A percentile compares a stretch with the other conserved stretches of the same genome.
Evolutionary conservation across 2,797 vertebrate genomes (phyloP).

Genomic region (Protosalanx chinensis): DNA sequence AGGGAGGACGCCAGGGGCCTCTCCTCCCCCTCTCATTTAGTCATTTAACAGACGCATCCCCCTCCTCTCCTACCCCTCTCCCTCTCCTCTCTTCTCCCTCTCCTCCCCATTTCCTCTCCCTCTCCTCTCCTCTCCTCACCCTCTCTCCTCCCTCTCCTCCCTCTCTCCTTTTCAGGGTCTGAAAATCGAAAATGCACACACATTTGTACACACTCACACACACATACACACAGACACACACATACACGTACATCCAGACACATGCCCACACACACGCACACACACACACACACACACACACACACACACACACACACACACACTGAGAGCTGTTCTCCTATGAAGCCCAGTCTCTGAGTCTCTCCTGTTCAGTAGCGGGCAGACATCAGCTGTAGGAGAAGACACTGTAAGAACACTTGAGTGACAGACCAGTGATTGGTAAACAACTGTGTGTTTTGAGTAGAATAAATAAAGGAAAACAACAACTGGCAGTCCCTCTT

Average conservation of each 20-base stretch:
- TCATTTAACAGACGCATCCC: too few species aligned
- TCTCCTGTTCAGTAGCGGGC: constrained; percentile 60
- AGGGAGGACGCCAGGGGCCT: constrained; percentile 21
- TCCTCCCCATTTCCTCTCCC: constrained; percentile 11
- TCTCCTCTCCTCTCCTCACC: too few species aligned
- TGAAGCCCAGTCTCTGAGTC: constrained; percentile 42
- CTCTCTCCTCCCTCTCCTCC: background rate
- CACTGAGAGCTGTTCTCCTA: constrained; percentile 50
- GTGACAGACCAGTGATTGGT: constrained; percentile 64
- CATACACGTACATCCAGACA: constrained; percentile 1
- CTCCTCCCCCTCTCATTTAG: too few species aligned
- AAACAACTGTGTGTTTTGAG: constrained; percentile 74
- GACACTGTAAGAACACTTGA: constrained; percentile 56
- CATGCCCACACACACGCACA: background rate
- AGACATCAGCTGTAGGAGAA: constrained; percentile 59
- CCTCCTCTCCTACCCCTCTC: too few species aligned
- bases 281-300: background rate
- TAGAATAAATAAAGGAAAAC: constrained; percentile 71
- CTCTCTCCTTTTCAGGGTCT: constrained; percentile 23
- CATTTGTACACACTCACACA: constrained; percentile 41
- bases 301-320: background rate
- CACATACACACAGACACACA: background rate
- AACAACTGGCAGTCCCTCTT: constrained; percentile 47
- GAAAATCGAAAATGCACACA: constrained; percentile 68
- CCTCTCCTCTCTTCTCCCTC: too few species aligned